phyloP scores from a whole-genome alignment of 2,113 vertebrate species.

The Cervus canadensis region DNA sequence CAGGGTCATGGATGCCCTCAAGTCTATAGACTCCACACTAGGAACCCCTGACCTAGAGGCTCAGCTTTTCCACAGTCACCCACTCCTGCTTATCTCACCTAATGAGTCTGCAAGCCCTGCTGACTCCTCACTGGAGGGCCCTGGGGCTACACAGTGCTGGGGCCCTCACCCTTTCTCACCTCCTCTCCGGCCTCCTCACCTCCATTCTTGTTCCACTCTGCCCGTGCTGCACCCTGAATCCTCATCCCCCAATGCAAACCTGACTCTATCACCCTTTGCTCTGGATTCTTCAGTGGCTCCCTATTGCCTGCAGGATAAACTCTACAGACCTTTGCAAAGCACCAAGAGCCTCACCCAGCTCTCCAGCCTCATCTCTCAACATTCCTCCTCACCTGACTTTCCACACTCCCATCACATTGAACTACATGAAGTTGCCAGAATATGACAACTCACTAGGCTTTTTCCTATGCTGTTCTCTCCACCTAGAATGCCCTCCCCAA shows the following conservation, averaged over 20 bases:
- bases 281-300: neutral
- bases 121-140: rapidly evolving
- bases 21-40: neutral
- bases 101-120: too few relatives aligned
- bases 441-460: neutral
- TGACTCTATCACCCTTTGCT: neutral
- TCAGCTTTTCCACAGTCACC: neutral
- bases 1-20: neutral
- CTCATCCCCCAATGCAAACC: neutral
- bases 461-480: neutral
- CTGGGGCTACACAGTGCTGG: neutral
- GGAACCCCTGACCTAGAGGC: neutral
- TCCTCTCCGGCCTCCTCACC: neutral
- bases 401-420: neutral
- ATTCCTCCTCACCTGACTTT: too few relatives aligned
- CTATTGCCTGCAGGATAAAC: neutral
- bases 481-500: neutral
- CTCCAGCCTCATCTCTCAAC: neutral
- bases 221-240: neutral
- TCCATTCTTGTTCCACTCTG: too few relatives aligned
- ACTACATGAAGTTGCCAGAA: neutral
- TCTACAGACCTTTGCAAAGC: neutral
- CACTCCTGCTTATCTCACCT: neutral
- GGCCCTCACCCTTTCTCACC: neutral
- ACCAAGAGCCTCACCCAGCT: neutral